Conservation (phyloP, 2,797 vertebrate species). For the Labroides dimidiatus region DNA sequence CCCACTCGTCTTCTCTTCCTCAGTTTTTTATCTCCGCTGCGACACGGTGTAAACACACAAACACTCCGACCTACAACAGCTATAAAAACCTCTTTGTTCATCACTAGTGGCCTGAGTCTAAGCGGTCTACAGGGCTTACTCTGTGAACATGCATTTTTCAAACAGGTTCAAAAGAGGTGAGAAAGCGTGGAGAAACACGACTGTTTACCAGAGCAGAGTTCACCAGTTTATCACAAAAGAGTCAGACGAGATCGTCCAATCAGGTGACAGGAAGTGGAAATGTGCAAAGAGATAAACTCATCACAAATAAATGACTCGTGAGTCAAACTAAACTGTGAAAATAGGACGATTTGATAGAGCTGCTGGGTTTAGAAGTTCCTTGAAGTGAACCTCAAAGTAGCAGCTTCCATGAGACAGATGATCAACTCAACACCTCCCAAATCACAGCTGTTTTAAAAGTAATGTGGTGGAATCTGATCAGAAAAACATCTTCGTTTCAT, state of each 20-base stretch:
- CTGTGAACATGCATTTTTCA: conserved; percentile 4
- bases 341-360: background rate
- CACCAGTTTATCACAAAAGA: conserved; percentile 9
- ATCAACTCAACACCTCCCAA: background rate
- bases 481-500: background rate
- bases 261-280: background rate
- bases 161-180: conserved; percentile 11
- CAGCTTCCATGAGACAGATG: background rate
- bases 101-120: background rate
- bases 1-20: conserved; percentile 47
- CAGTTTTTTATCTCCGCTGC: conserved; percentile 17
- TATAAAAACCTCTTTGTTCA: conserved; percentile 20
- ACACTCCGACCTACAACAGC: background rate
- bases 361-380: background rate
- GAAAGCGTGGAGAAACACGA: conserved; percentile 1
- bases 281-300: background rate
- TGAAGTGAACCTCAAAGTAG: background rate
- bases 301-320: background rate
- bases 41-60: conserved; percentile 7
- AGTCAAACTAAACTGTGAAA: background rate
- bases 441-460: background rate
- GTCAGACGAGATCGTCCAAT: background rate
- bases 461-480: background rate
- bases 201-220: background rate
- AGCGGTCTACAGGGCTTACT: conserved; percentile 10